Evolutionary conservation across 2,888 invertebrate genomes (phyloP), one percentile per base, ranked within the genome.

Genomic region (Pantelozetes paolii): DNA sequence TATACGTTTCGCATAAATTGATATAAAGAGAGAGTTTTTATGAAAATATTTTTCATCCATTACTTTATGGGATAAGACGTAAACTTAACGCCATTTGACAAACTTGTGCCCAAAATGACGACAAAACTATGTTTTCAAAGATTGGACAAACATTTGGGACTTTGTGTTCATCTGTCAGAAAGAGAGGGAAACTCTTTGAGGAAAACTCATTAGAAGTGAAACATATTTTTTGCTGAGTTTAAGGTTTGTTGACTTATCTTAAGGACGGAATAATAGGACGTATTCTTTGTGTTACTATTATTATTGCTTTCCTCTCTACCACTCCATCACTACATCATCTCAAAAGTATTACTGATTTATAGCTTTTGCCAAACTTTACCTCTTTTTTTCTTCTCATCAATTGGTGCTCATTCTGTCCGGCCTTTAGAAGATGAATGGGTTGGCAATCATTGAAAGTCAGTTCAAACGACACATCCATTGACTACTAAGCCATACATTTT

Each of bases 231-330:
- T 50, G 45, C 36, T 50, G 23, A 23, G 23, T 50, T 50, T 28
- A 26, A 59, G 8, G 54, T 59, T 59, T 59, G 59, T 59, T 59
- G 59, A 59, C 30, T 59, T 59, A 30, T 59, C 59, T 20, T 15
- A 59, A 59, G 32, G 18, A 18, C 32, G 18, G 20, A 30, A 15
- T 20, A 9, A 57, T 9, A 13, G 15, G 30, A 1, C 30, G 23
- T 20, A 3, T 5, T n/a, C 50, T 15, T 23, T 18, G 18, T 45
- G 45, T 20, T 50, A n/a, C 20, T 23, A 50, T 15, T 40, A 40
- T 45, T 20, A 50, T 50, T 50, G 23, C 50, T 50, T 50, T 20
- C 20, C 50, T 2, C 50, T 2, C 18, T 5, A 23, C n/a, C 57
- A 57, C 57, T 59, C 32, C 59, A 30, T 59, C 59, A 59, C 59